Percentiles rank a stretch among this genome's conserved stretches.
Conservation (phyloP, 2,113 vertebrate species). For the Grantiella picta region DNA sequence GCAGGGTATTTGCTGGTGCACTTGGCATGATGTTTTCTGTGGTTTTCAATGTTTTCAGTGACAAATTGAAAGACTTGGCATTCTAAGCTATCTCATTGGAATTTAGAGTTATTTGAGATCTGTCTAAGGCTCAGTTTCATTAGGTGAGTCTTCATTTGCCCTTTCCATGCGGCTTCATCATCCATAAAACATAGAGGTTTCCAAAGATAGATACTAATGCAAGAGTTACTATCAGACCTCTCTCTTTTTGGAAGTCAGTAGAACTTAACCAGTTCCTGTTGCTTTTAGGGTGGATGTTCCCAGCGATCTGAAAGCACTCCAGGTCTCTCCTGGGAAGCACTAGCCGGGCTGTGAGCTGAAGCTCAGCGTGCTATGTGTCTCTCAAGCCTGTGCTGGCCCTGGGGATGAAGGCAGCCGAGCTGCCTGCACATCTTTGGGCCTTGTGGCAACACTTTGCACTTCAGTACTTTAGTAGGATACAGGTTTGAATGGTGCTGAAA, state of each 20-base stretch:
- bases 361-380: background rate
- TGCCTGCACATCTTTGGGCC: background rate
- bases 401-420: background rate
- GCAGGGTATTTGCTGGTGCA: background rate
- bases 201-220: background rate
- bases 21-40: background rate
- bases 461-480: no score
- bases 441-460: background rate
- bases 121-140: background rate
- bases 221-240: background rate
- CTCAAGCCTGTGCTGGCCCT: background rate
- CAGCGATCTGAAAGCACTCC: background rate
- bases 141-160: background rate
- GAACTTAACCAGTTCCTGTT: background rate
- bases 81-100: background rate
- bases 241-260: background rate
- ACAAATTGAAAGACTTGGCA: background rate
- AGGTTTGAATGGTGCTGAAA: background rate
- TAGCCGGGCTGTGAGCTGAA: background rate
- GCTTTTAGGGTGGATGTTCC: background rate
- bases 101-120: background rate
- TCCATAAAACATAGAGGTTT: background rate
- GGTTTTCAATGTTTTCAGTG: background rate
- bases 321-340: background rate
- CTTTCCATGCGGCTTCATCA: background rate